Evolutionary conservation across 2,113 vertebrate genomes (phyloP), one percentile per base, ranked within the genome.

Genomic region (Coturnix japonica): DNA sequence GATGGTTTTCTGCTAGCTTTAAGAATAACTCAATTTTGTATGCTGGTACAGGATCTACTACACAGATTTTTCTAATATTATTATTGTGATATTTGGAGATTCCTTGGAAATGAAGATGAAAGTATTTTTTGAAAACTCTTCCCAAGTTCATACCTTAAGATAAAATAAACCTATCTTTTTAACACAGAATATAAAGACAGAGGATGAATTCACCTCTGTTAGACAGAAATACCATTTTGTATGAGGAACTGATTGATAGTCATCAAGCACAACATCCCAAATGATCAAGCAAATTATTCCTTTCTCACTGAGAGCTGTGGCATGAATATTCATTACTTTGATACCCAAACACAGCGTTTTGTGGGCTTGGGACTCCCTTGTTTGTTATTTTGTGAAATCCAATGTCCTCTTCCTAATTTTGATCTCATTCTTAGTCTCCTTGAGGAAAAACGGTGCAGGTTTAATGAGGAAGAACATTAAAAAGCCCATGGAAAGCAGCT

Each of bases 401-500:
- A 60, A 79, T 22, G 37, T 31, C 46, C 61, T 90, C 57, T 74
- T 89, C 19, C 85, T 61, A 82, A 72, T 85, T 93, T 39, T 82
- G 18, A 43, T 89, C 59, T 73, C 85, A 95, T 65, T 91, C 43
- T 76, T 51, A 10, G 49, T 26, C 47, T 91, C 75, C 66, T 54
- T 60, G 28, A 87, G 53, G 47, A 85, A 85, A 87, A 87, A 66
- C 2, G 15, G 79, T 39, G 72, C 30, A 82, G 71, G 70, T 86
- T 89, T 81, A 67, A 72, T 66, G 60, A 83, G 23, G 11, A 81
- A 71, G 72, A 51, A 69, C 70, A 89, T 86, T 72, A 83, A 77
- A 74, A 93, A 81, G 41, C 11, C 15, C 65, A 77, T n/a, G 65
- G 41, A 92, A 92, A 95, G 70, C 87, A 86, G 93, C 85, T 91